A percentile compares a stretch with the other conserved stretches of the same genome.
These are phyloP conservation scores for Rhinolophus ferrumequinum DNA, from an alignment of 2,113 vertebrate genomes.

Conservation along the genomic window DNA sequence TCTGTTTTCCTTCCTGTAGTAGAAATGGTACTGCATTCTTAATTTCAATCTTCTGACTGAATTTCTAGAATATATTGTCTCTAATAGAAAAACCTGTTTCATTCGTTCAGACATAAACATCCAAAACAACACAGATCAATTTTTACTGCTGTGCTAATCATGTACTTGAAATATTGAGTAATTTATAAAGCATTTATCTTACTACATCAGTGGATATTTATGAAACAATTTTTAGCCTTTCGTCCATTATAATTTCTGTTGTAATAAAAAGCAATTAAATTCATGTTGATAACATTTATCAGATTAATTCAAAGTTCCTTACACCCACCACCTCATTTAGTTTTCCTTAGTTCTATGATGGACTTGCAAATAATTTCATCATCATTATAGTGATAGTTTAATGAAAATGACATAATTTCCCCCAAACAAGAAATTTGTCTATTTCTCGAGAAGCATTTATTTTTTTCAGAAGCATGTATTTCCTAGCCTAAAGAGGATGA, in stretches of 20 bases:
- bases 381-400: neutral
- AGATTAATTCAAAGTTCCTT: neutral
- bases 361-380: constrained; percentile 1
- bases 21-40: neutral
- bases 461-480: neutral
- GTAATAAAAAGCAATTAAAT: neutral
- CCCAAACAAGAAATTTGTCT: neutral
- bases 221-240: neutral
- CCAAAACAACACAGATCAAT: neutral
- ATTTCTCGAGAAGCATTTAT: neutral
- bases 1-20: neutral
- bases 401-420: neutral
- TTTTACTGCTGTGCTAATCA: neutral
- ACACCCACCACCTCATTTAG: neutral
- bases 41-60: neutral
- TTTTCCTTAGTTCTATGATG: neutral
- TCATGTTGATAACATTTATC: neutral
- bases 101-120: neutral
- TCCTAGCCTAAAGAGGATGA: neutral
- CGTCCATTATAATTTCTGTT: neutral
- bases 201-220: neutral
- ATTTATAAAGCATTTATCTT: neutral
- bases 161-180: neutral
- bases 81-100: neutral
- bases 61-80: neutral